Evolutionary conservation across 2,113 vertebrate species (phyloP).

Genomic region (Fregetta grallaria): DNA sequence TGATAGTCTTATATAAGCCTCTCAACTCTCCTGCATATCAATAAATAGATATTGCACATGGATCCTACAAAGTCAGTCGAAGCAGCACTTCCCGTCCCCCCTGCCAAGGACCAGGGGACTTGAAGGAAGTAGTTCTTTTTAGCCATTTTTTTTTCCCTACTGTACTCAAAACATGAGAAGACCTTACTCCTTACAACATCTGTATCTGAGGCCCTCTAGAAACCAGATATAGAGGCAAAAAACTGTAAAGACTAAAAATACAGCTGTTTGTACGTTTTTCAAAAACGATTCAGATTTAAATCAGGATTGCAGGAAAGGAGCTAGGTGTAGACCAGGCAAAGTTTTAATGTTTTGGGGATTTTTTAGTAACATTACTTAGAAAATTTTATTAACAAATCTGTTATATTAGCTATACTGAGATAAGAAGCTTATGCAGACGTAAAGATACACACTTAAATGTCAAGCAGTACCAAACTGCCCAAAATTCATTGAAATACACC

Average conservation of each 20-base stretch:
- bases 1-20: rapidly evolving
- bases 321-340: not conserved
- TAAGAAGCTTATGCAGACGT: not conserved
- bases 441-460: not conserved
- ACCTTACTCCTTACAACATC: not conserved
- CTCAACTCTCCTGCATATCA: not conserved
- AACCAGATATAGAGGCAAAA: not conserved
- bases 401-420: not conserved
- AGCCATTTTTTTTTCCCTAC: not conserved
- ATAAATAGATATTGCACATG: not conserved
- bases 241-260: not conserved
- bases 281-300: not conserved
- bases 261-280: rapidly evolving
- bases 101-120: not conserved
- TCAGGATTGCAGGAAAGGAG: not conserved
- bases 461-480: not conserved
- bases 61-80: not conserved
- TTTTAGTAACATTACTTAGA: not conserved
- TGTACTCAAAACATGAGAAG: not conserved
- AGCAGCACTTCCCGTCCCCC: not conserved
- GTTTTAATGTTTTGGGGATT: not conserved
- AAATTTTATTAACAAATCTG: not conserved
- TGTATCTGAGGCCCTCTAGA: not conserved
- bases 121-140: not conserved
- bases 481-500: not conserved